Base-by-base conservation (phyloP, 2,888 invertebrate species). In the Epirrita christyi region DNA sequence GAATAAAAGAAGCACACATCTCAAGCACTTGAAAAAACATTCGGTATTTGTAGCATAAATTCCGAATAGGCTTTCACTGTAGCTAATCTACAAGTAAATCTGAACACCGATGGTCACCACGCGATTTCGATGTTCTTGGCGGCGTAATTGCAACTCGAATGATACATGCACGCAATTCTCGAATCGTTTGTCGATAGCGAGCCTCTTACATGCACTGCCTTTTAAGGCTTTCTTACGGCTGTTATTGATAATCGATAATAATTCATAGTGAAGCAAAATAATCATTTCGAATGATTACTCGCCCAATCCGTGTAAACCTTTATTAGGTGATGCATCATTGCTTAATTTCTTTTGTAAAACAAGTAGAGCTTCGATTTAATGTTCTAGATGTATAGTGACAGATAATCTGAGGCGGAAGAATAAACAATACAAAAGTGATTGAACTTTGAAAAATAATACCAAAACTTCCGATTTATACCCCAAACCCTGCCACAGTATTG, bases 111-210 rank as follows among this genome's bases (percentile, higher is more conserved):
- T 67, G 79, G 77, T 80, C 76, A 83, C 86, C 86, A 88, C 88
- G 85, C 88, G 79, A 88, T 88, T 86, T 80, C 83, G 80, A 77
- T 88, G 88, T 89, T 83, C 79, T 70, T 68, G 79, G 75, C 78
- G 76, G 80, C 81, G 87, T 90, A 86, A 88, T 88, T 87, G 81
- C 83, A 73, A 78, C 75, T 75, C 76, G 78, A 90, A 85, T 88
- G 88, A 88, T 88, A 88, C 84, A 85, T 75, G 86, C 88, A 87
- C 86, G 83, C 87, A 79, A 87, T 81, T 71, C 72, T 76, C 70
- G 67, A 76, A 78, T 80, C 64, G 72, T 80, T 75, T 75, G 75
- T 76, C 72, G 75, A 77, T 79, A 75, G 73, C 67, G 72, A 62
- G 55, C 67, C 71, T 63, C 71, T 67, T 72, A 63, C 61, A 65